phyloP scores from a whole-genome alignment of 2,113 vertebrate species.

The Oreochromis tanganicae region DNA sequence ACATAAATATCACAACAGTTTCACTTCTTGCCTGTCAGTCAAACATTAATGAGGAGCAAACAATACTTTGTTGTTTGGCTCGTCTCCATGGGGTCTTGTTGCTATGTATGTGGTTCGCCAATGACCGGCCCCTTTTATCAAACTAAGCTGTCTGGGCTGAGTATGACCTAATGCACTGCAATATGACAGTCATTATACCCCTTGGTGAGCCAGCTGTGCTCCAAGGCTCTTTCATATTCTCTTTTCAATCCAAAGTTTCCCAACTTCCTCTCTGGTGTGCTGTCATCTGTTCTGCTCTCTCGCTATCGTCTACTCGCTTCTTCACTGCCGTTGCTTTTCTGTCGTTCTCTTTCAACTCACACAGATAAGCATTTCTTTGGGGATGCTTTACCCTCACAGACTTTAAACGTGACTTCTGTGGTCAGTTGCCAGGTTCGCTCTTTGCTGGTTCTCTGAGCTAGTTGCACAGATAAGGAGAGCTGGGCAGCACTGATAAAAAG shows the following conservation, averaged over 20 bases:
- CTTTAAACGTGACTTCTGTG: neutral
- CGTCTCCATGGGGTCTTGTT: conserved; percentile 41
- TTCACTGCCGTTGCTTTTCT: neutral
- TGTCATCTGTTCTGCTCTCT: neutral
- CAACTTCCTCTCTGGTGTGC: neutral
- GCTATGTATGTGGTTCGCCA: conserved; percentile 39
- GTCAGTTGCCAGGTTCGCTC: neutral
- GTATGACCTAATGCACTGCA: conserved; percentile 57
- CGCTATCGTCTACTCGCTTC: neutral
- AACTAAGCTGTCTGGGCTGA: conserved; percentile 34
- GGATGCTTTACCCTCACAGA: neutral
- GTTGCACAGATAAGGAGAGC: neutral
- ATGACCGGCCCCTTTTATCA: conserved; percentile 51
- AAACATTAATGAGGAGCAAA: neutral
- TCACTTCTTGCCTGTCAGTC: conserved; percentile 15
- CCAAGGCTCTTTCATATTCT: neutral
- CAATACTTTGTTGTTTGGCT: conserved; percentile 31
- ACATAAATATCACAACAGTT: neutral
- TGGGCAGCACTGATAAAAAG: neutral
- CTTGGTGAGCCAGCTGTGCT: conserved; percentile 39
- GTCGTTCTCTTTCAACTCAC: neutral
- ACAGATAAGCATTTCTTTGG: neutral
- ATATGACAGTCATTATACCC: conserved; percentile 57
- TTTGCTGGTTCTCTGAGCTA: neutral
- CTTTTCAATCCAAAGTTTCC: neutral